Evolutionary conservation across 2,113 vertebrate species (phyloP).

Genomic region (Emydocephalus ijimae): DNA sequence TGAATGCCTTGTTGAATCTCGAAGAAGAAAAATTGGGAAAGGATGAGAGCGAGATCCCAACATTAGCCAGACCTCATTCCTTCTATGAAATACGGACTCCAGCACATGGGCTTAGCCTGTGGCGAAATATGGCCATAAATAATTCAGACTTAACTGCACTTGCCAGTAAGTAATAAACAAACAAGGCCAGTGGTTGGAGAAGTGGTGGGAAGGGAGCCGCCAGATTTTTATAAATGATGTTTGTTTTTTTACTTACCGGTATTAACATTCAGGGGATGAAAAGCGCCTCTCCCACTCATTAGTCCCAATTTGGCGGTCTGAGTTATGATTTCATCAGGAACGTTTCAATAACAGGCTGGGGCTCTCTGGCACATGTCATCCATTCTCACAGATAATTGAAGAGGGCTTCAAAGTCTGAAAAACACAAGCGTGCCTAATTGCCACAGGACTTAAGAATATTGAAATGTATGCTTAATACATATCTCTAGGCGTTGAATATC

Average conservation of each 20-base stretch:
- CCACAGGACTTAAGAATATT: not conserved
- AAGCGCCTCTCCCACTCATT: not conserved
- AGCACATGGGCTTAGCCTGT: conserved; percentile 7
- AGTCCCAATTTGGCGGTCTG: conserved; percentile 30
- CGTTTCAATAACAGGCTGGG: not conserved
- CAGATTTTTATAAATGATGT: conserved; percentile 19
- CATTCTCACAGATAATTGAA: not conserved
- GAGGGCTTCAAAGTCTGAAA: not conserved
- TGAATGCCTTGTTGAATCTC: not conserved
- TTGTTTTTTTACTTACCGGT: conserved; percentile 26
- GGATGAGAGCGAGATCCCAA: not conserved
- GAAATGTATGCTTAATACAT: not conserved
- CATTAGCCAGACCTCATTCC: not conserved
- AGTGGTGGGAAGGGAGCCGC: not conserved
- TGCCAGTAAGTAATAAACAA: conserved; percentile 26
- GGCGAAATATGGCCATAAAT: conserved; percentile 18
- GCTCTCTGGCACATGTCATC: not conserved
- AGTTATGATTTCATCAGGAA: not conserved
- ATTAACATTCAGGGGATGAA: not conserved
- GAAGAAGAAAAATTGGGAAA: not conserved
- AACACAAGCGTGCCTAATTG: not conserved
- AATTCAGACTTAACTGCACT: conserved; percentile 33
- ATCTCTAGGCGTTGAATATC: not conserved
- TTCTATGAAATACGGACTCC: not conserved
- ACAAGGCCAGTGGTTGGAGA: not conserved